A percentile compares a stretch with the other conserved stretches of the same genome.
Conservation (phyloP, 92 coral and sea anemone species). For the Porites divaricata region DNA sequence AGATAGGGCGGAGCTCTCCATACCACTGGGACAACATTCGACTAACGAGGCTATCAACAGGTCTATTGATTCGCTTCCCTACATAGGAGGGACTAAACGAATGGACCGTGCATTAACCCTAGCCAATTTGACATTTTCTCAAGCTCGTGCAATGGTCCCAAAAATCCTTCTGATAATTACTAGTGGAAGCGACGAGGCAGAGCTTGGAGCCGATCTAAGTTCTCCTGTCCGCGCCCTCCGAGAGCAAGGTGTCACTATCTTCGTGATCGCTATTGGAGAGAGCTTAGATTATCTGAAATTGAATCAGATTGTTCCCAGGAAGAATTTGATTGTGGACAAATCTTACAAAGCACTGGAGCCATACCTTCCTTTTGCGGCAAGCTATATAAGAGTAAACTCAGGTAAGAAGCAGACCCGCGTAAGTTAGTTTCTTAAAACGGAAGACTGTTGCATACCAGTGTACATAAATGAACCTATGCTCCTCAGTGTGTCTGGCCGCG, state of each 20-base stretch:
- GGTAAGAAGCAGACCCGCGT: constrained; percentile 28
- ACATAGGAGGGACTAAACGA: constrained; percentile 67
- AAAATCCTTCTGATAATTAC: constrained; percentile 74
- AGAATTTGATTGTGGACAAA: constrained; percentile 59
- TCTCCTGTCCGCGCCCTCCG: constrained; percentile 71
- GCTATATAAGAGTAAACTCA: constrained; percentile 73
- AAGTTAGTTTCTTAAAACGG: too few species aligned
- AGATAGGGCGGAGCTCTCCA: constrained; percentile 63
- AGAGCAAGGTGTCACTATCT: constrained; percentile 62
- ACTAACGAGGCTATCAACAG: constrained; percentile 58
- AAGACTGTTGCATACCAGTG: too few species aligned
- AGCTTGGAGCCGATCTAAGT: constrained; percentile 56
- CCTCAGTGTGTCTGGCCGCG: too few species aligned
- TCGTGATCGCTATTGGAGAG: constrained; percentile 74
- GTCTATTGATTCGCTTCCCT: constrained; percentile 69
- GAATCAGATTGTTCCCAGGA: constrained; percentile 44
- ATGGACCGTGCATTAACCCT: constrained; percentile 68
- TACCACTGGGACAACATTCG: constrained; percentile 59
- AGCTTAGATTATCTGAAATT: constrained; percentile 38
- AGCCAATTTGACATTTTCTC: constrained; percentile 75
- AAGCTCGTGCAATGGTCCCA: constrained; percentile 67
- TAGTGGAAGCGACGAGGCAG: constrained; percentile 53
- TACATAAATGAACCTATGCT: too few species aligned
- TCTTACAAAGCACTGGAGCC: constrained; percentile 58
- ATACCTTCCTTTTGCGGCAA: constrained; percentile 67